phyloP scores from a whole-genome alignment of 2,797 vertebrate genomes.

The Pygocentrus nattereri region DNA sequence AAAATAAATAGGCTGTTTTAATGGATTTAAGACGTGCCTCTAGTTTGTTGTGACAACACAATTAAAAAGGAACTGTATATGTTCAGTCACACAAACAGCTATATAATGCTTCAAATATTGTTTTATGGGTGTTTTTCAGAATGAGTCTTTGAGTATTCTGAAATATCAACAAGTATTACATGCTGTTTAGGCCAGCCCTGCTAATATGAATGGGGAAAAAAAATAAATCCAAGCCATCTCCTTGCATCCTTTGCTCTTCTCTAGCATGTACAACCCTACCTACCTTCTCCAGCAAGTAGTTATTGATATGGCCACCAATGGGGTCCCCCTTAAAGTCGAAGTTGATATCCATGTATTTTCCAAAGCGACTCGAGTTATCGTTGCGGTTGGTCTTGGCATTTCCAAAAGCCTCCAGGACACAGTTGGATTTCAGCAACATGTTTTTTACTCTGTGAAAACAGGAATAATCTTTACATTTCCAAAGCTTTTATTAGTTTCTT shows the following conservation, averaged over 20 bases:
- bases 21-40: too few relatives aligned
- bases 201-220: background rate
- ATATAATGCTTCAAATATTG: too few relatives aligned
- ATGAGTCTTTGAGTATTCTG: too few relatives aligned
- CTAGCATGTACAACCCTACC: conserved; percentile 19
- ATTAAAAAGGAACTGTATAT: too few relatives aligned
- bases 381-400: conserved; percentile 99
- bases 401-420: conserved; percentile 96
- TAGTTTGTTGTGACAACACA: too few relatives aligned
- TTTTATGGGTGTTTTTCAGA: too few relatives aligned
- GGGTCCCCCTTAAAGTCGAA: conserved; percentile 99
- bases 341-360: conserved; percentile 99
- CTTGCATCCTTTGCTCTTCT: background rate
- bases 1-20: too few relatives aligned
- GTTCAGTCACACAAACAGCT: too few relatives aligned
- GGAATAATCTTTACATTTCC: conserved; percentile 34
- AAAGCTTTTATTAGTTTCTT: conserved; percentile 33
- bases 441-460: conserved; percentile 89
- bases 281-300: conserved; percentile 98
- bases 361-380: conserved; percentile 98
- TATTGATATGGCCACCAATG: conserved; percentile 97
- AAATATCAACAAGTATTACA: too few relatives aligned
- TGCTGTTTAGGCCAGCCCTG: too few relatives aligned
- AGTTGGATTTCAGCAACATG: conserved; percentile 98
- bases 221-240: too few relatives aligned